These are phyloP conservation scores for Sylvia atricapilla DNA, from an alignment of 2,113 vertebrate species.

Conservation along the genomic window DNA sequence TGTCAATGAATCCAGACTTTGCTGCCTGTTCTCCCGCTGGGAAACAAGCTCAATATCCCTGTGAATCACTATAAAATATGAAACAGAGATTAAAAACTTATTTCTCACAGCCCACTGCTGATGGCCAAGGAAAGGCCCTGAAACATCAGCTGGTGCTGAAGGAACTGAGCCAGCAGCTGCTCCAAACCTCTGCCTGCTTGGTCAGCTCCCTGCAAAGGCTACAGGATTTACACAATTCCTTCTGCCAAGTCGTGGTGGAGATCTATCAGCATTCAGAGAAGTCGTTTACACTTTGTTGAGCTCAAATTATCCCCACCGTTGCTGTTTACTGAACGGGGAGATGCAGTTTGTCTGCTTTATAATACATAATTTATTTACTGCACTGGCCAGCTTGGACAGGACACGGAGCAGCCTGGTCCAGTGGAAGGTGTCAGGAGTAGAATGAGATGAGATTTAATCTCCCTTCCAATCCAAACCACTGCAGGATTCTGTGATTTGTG, in stretches of 20 bases:
- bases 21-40: neutral
- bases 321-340: neutral
- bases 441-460: neutral
- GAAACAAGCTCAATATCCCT: neutral
- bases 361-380: neutral
- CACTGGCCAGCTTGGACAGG: neutral
- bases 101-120: neutral
- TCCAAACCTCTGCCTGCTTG: neutral
- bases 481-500: neutral
- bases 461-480: neutral
- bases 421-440: neutral
- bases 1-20: neutral
- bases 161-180: neutral
- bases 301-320: neutral
- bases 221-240: neutral
- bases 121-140: neutral
- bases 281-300: neutral
- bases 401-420: neutral
- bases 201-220: neutral
- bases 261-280: neutral
- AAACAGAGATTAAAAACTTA: neutral
- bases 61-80: fast-evolving
- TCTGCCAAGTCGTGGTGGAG: neutral
- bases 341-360: neutral
- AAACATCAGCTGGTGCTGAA: neutral